These are phyloP conservation scores for Lagenorhynchus albirostris DNA, from an alignment of 2,113 vertebrate genomes.

Conservation along the genomic window DNA sequence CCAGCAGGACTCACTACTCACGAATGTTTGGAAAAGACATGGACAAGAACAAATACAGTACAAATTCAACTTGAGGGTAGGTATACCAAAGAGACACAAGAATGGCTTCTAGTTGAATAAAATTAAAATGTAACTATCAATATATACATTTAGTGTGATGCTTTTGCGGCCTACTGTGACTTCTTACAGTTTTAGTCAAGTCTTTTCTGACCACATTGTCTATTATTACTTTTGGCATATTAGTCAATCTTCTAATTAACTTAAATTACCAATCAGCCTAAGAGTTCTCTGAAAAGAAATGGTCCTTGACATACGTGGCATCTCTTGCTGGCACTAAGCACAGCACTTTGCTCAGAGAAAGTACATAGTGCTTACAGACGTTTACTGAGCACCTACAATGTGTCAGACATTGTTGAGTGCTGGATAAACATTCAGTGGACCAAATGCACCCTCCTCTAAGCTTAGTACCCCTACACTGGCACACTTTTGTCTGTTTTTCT, in stretches of 20 bases:
- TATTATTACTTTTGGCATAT: neutral
- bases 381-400: neutral
- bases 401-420: neutral
- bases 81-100: neutral
- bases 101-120: neutral
- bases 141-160: neutral
- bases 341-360: neutral
- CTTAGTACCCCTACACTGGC: neutral
- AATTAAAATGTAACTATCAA: slow-evolving; percentile 12
- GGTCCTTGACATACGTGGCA: neutral
- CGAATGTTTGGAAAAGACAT: slow-evolving; percentile 21
- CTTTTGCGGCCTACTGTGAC: neutral
- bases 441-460: neutral
- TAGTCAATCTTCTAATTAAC: neutral
- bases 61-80: neutral
- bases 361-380: neutral
- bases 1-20: neutral
- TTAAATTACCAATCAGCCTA: neutral
- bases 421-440: neutral
- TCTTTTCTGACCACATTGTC: neutral
- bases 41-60: neutral
- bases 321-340: neutral
- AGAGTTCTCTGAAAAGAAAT: neutral
- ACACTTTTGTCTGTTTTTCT: neutral
- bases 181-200: neutral